Base-by-base conservation (phyloP, 2,888 invertebrate genomes). In the Atethmia centrago region DNA sequence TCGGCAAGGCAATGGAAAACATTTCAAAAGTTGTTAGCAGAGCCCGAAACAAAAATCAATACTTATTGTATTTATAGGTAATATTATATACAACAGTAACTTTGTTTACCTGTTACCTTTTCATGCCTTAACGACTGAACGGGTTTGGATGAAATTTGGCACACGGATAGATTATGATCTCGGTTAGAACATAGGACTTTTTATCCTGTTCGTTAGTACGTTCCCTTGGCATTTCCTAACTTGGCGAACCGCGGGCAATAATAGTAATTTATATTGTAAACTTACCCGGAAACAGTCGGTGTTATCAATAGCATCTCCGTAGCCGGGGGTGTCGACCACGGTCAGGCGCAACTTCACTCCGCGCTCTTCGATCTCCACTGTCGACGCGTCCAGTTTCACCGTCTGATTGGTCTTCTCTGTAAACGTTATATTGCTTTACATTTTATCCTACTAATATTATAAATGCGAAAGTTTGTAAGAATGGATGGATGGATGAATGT, bases 271-370 rank as follows among this genome's bases (percentile, higher is more conserved):
- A 14, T 70, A 40, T 7, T 16, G 7, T 5, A 21, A 31, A 90
- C 90, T 89, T 88, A 96, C 97, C 90, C 96, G 97, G 94, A 99
- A 99, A 92, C 99, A 99, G 92, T 99, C 98, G 4, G 98, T 98
- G 93, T 99, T 99, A 91, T 99, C 98, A 85, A 99, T 98, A 21
- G 99, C 99, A 95, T 99, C 99, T 61, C 99, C 99, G 93, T 98
- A 99, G 0, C 99, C 99, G 0, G 99, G 99, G 9, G 99, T 99
- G 93, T 99, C 99, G 0, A 99, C 99, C 3, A 99, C 99, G 0
- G 99, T 99, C 74, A 99, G 95, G 56, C 99, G 97, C 67, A 99
- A 96, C 91, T 99, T 99, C 0, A 99, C 99, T 1, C 99, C 99
- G 77, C 99, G 97, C 93, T 99, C 99, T 95, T 99, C 99, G 83